A percentile compares a stretch with the other conserved stretches of the same genome.
Evolutionary conservation across 2,113 vertebrate genomes (phyloP).

Genomic region (Brachionichthys hirsutus): DNA sequence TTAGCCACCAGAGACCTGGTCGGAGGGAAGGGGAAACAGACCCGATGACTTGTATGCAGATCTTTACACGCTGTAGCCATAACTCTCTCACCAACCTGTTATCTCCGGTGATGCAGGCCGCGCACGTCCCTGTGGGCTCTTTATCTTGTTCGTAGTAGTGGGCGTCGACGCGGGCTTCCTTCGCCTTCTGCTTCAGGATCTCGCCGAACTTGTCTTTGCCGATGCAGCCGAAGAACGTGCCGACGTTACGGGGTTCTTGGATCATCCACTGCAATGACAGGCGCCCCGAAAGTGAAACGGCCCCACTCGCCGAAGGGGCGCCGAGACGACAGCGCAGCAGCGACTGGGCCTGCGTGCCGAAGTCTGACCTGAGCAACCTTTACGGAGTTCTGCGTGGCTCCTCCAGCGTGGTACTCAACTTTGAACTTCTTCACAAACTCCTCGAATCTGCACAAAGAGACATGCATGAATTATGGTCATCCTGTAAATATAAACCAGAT

Average conservation of each 20-base stretch:
- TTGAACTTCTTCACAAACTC: constrained; percentile 96
- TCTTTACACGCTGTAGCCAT: neutral
- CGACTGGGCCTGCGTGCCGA: no score
- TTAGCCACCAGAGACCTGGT: constrained; percentile 94
- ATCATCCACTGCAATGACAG: constrained; percentile 90
- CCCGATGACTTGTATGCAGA: neutral
- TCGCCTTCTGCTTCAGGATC: constrained; percentile 91
- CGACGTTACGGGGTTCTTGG: constrained; percentile 88
- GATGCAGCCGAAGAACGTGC: constrained; percentile 97
- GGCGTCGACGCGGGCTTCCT: constrained; percentile 90
- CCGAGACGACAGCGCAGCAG: neutral
- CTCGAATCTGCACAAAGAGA: constrained; percentile 84
- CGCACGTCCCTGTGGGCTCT: constrained; percentile 93
- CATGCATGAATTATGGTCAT: no score
- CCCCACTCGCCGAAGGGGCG: no score
- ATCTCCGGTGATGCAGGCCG: constrained; percentile 92
- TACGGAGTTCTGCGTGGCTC: constrained; percentile 96
- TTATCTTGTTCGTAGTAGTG: constrained; percentile 93
- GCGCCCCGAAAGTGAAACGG: neutral
- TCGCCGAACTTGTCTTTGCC: constrained; percentile 93
- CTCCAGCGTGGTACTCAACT: constrained; percentile 96
- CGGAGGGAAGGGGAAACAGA: constrained; percentile 31
- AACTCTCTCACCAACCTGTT: constrained; percentile 82
- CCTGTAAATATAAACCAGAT: no score
- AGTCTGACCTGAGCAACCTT: constrained; percentile 95